Base-by-base conservation (phyloP, 2,888 invertebrate genomes). In the Volucella inflata region DNA sequence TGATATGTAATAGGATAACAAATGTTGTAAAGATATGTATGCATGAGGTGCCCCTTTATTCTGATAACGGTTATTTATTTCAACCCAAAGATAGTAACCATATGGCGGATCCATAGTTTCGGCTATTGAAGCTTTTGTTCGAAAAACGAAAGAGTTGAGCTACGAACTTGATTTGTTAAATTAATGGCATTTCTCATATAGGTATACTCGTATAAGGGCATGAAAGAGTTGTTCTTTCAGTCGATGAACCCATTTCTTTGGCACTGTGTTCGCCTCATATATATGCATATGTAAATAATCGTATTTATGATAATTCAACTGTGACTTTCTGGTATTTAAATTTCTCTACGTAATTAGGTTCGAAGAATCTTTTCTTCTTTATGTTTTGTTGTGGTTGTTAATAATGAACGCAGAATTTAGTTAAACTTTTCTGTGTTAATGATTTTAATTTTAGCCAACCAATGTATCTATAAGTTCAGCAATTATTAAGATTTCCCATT, bases 71-170 rank as follows among this genome's bases (percentile, higher is more conserved):
- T 83, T 62, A 53, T 60, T 17, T 53, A 46, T 62, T 46, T 44
- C 44, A 64, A 50, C 8, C 40, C 17, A 17, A 60, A 14, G 40
- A 17, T 21, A 40, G 16, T 16, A 11, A 30, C 16, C 12, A 11
- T 14, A 64, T 30, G 6, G 30, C 30, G 6, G 30, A 30, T 0
- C 1, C 6, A 30, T 30, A 30, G 30, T n/a, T 40, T 51, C 2
- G 14, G 17, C 14, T 14, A 14, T 21, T 12, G n/a, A 51, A 21
- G 8, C 1, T 64, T 42, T 57, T 44, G 30, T 30, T 11, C 9
- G 6, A 12, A 51, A 75, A 62, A 75, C 76, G 64, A 82, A 82
- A 82, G 81, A 83, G 67, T 50, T 72, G 67, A 62, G 40, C 38
- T 44, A 16, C 82, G 44, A 83, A 83, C 82, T 57, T 60, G 46